Evolutionary conservation across 2,888 invertebrate genomes (phyloP).

Genomic region (Platynereis dumerilii): DNA sequence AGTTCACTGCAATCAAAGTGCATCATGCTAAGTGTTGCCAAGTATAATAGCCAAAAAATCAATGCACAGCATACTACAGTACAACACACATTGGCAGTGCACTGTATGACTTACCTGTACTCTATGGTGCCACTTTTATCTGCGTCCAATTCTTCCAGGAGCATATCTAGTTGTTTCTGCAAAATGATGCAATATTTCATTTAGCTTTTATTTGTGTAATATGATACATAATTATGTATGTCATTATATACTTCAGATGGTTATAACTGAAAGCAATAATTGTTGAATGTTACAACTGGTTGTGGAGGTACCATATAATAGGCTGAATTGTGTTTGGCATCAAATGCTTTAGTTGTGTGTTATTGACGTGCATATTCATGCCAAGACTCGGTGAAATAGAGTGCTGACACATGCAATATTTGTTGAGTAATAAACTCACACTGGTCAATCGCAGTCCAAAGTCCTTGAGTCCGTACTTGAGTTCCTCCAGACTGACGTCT

Average conservation of each 20-base stretch:
- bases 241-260: neutral
- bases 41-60: too few species aligned
- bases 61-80: too few species aligned
- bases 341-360: too few species aligned
- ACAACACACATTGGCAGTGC: too few species aligned
- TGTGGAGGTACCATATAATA: too few species aligned
- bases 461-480: slow-evolving; percentile 52
- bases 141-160: slow-evolving; percentile 47
- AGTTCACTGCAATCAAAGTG: too few species aligned
- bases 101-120: slow-evolving; percentile 38
- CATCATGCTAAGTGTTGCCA: too few species aligned
- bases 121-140: slow-evolving; percentile 44
- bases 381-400: neutral
- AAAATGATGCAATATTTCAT: slow-evolving; percentile 6
- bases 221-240: neutral
- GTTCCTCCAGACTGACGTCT: slow-evolving; percentile 49
- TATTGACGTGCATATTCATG: neutral
- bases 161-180: slow-evolving; percentile 45
- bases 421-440: slow-evolving; percentile 41
- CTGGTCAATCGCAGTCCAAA: slow-evolving; percentile 55
- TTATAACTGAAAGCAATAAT: slow-evolving; percentile 2
- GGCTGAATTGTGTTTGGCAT: too few species aligned
- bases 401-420: neutral
- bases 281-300: too few species aligned
- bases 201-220: too few species aligned